Evolutionary conservation across 1,140 invertebrate genomes (phyloP).

Genomic region (Limonius californicus): DNA sequence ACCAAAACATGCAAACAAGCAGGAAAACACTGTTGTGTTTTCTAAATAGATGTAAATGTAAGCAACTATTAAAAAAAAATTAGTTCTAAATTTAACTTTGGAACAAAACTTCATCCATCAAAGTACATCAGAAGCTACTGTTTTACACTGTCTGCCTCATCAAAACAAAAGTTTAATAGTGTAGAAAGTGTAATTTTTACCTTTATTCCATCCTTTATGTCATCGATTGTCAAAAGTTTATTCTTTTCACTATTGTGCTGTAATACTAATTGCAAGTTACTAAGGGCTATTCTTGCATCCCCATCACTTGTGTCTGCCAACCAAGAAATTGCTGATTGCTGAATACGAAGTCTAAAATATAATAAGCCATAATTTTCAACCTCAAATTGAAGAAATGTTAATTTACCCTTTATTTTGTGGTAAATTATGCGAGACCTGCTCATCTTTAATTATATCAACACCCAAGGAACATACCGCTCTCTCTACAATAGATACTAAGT

Average conservation of each 20-base stretch:
- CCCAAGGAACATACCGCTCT: constrained; percentile 52
- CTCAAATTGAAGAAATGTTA: background rate
- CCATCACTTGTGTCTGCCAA: constrained; percentile 75
- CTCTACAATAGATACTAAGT: constrained; percentile 61
- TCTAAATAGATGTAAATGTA: no score
- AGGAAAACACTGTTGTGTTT: no score
- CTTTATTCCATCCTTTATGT: constrained; percentile 63
- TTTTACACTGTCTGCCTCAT: no score
- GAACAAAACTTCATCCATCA: no score
- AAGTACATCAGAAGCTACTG: no score
- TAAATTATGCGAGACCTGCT: no score
- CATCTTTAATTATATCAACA: constrained; percentile 38
- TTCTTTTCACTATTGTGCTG: constrained; percentile 50
- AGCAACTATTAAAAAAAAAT: no score
- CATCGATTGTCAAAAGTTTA: constrained; percentile 55
- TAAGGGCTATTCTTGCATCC: constrained; percentile 74
- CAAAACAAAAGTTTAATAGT: no score
- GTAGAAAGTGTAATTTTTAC: background rate
- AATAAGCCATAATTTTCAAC: background rate
- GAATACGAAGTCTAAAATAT: constrained; percentile 46
- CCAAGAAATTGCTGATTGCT: constrained; percentile 62
- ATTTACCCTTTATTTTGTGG: no score
- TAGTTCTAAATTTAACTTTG: no score
- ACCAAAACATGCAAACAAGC: no score
- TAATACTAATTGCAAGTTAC: constrained; percentile 69